phyloP scores from a whole-genome alignment of 2,888 invertebrate species.

The Sminthurinus aureus region DNA sequence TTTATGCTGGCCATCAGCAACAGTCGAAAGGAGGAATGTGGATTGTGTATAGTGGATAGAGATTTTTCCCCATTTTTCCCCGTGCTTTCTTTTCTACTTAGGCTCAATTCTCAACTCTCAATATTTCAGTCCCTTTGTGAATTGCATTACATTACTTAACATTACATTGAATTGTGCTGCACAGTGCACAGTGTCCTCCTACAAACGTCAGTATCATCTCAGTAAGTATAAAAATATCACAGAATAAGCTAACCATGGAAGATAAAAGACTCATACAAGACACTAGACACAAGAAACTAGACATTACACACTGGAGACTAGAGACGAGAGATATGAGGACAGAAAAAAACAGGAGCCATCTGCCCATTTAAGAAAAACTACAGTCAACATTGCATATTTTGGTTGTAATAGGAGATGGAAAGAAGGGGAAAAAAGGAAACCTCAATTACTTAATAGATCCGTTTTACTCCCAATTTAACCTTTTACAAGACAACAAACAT shows the following conservation, averaged over 20 bases:
- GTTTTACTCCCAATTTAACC: not conserved
- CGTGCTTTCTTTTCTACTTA: not conserved
- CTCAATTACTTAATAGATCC: not conserved
- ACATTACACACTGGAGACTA: not conserved
- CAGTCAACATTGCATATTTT: not conserved
- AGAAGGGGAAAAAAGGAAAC: not conserved
- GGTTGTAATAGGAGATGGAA: not conserved
- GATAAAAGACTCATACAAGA: no score
- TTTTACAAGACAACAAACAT: not conserved
- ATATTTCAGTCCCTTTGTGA: not conserved
- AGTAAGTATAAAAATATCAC: no score
- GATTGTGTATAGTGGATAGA: no score
- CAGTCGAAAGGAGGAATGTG: conserved; percentile 30
- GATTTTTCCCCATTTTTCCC: not conserved
- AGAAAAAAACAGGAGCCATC: not conserved
- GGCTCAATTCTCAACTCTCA: not conserved
- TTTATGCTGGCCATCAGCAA: conserved; percentile 39
- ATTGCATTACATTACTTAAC: no score
- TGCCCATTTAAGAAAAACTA: not conserved
- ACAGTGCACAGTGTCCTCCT: no score
- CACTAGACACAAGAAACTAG: no score
- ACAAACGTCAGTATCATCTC: no score
- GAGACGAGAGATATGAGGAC: not conserved
- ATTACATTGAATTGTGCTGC: no score
- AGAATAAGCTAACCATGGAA: no score